Conservation (phyloP, 2,113 vertebrate genomes). For the Megalops atlanticus region DNA sequence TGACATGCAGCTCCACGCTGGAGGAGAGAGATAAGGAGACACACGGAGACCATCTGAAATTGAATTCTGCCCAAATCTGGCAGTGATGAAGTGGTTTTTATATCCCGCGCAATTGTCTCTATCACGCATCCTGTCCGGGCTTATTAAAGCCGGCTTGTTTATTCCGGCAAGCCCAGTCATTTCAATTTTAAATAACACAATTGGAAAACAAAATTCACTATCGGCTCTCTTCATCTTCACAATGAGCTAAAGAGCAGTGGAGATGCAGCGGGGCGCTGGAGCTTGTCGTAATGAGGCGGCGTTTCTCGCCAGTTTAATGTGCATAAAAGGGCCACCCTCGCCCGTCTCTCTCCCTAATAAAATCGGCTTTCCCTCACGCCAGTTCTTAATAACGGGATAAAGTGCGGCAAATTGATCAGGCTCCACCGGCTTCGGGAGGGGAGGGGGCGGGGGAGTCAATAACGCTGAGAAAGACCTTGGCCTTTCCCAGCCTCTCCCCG, state of each 20-base stretch:
- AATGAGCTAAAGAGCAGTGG: slow-evolving; percentile 28
- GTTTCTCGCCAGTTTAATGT: slow-evolving; percentile 39
- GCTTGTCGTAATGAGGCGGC: slow-evolving; percentile 46
- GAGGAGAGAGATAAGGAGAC: slow-evolving; percentile 77
- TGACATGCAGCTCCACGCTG: slow-evolving; percentile 67
- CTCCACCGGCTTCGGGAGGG: slow-evolving; percentile 66
- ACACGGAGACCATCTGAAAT: slow-evolving; percentile 76
- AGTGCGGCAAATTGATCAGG: slow-evolving; percentile 70
- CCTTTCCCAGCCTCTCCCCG: too few relatives aligned
- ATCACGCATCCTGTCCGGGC: slow-evolving; percentile 73
- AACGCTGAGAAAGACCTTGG: slow-evolving; percentile 33
- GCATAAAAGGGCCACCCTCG: slow-evolving; percentile 35
- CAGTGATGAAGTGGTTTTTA: slow-evolving; percentile 87
- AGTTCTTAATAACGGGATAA: slow-evolving; percentile 74
- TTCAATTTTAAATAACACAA: slow-evolving; percentile 73
- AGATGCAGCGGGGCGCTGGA: slow-evolving; percentile 36
- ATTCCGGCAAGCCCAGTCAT: slow-evolving; percentile 55
- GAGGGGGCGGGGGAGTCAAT: slow-evolving; percentile 51
- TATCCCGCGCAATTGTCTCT: slow-evolving; percentile 84
- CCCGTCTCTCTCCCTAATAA: slow-evolving; percentile 40
- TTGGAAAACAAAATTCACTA: slow-evolving; percentile 76
- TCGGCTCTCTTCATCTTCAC: slow-evolving; percentile 61
- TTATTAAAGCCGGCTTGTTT: slow-evolving; percentile 64
- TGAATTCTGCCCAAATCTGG: slow-evolving; percentile 82
- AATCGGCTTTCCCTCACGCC: slow-evolving; percentile 53